Conservation (phyloP, 1,140 invertebrate genomes). For the Apis cerana region DNA sequence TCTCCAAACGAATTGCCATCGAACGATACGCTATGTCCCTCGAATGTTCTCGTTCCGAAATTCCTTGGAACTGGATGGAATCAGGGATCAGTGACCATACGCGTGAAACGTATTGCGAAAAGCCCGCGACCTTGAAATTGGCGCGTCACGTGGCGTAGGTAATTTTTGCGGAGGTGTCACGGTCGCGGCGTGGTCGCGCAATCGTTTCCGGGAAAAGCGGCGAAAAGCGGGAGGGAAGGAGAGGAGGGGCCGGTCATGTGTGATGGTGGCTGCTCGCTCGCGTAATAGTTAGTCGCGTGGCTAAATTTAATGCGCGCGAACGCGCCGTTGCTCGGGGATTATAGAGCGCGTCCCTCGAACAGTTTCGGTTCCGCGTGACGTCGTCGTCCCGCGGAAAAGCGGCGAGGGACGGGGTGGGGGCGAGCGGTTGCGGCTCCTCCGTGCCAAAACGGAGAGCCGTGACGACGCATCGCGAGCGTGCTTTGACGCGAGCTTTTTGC, state of each 20-base stretch:
- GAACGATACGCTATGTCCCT: no score
- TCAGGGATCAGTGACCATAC: neutral
- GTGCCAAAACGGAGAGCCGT: conserved; percentile 54
- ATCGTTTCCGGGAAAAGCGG: conserved; percentile 55
- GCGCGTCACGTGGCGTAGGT: conserved; percentile 31
- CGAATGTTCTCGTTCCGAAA: no score
- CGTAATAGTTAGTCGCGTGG: conserved; percentile 56
- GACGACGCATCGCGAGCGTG: conserved; percentile 51
- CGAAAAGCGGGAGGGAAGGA: neutral
- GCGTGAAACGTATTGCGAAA: neutral
- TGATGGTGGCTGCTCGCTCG: conserved; percentile 47
- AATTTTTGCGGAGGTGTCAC: conserved; percentile 40
- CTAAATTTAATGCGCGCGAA: conserved; percentile 60
- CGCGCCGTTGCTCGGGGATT: conserved; percentile 30
- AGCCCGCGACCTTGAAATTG: conserved; percentile 10
- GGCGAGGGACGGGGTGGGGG: neutral
- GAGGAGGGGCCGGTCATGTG: neutral
- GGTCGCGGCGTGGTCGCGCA: conserved; percentile 31
- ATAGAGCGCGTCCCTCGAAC: conserved; percentile 20
- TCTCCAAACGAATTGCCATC: no score
- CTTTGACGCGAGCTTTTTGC: conserved; percentile 41
- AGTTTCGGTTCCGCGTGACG: conserved; percentile 56
- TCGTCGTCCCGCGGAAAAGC: conserved; percentile 34
- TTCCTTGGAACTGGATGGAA: neutral
- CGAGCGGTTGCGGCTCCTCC: neutral